phyloP scores from a whole-genome alignment of 2,113 vertebrate genomes.

The Dinomys branickii region DNA sequence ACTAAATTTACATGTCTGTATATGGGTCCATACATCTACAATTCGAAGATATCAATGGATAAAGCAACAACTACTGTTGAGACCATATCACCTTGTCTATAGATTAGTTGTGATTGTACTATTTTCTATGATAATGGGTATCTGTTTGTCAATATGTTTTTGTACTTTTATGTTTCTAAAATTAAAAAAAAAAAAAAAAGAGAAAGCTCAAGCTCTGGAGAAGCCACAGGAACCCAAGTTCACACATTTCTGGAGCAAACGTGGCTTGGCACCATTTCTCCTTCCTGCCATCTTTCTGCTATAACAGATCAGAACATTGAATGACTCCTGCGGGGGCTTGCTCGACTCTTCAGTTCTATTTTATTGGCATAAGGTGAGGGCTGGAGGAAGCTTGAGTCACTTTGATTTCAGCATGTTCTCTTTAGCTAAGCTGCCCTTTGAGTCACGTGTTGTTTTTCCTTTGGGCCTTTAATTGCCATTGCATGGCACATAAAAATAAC shows the following conservation, averaged over 20 bases:
- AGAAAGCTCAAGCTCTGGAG: not conserved
- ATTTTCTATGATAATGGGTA: too few relatives aligned
- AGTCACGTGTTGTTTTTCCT: constrained; percentile 64
- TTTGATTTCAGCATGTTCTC: constrained; percentile 48
- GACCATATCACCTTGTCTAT: too few relatives aligned
- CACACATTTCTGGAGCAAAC: not conserved
- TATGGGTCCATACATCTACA: too few relatives aligned
- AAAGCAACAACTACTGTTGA: too few relatives aligned
- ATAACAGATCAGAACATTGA: not conserved
- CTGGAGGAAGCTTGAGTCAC: constrained; percentile 37
- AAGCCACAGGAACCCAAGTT: not conserved
- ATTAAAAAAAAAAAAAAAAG: too few relatives aligned
- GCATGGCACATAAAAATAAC: constrained; percentile 67
- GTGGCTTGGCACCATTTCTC: not conserved
- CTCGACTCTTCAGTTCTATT: not conserved
- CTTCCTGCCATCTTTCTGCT: not conserved
- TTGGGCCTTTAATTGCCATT: constrained; percentile 64
- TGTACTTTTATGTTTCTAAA: too few relatives aligned
- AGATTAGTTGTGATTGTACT: too few relatives aligned
- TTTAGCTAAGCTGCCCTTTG: constrained; percentile 53
- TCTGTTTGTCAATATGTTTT: too few relatives aligned
- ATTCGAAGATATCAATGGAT: too few relatives aligned
- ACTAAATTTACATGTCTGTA: too few relatives aligned
- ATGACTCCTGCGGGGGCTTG: not conserved
- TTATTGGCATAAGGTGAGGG: not conserved